Base-by-base conservation (phyloP, 2,113 vertebrate species). In the Notarius lentiginosus region DNA sequence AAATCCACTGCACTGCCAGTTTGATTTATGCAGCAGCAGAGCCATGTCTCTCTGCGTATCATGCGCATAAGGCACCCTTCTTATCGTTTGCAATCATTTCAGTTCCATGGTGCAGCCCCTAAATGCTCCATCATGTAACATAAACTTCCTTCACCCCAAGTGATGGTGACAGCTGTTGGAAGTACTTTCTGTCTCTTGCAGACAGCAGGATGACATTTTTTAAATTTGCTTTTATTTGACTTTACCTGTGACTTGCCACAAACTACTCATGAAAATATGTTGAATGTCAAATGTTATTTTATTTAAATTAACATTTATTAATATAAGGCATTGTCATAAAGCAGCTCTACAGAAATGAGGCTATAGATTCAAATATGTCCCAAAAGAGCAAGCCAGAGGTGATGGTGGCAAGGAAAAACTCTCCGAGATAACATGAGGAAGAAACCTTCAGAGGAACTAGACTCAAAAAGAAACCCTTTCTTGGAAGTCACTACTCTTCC, bases 11-110 rank as follows among this genome's bases (percentile, higher is more conserved):
- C 91, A 90, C 92, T 95, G 94, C 95, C 95, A 95, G 65, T 91
- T 93, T 95, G 94, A 95, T 95, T 95, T 94, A 95, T 95, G 94
- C 93, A 91, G 91, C 90, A 65, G 91, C 92, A 92, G 88, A 91
- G 89, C 91, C 82, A 89, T 89, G 92, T 93, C 92, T 93, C 90
- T 91, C 90, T 91, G 92, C 92, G 94, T 94, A 93, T 94, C 94
- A 94, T 90, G 88, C 89, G 89, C 91, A 92, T 93, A 93, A 91
- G 87, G 82, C 93, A 90, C 93, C 92, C 88, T 92, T 91, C 93
- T 94, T 93, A 94, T 95, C 93, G 94, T 92, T 91, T 91, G 90
- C 87, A 91, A 94, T 95, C 91, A 93, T 95, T 94, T 94, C 93
- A 91, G 73, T 85, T 90, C 89, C 93, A 89, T 93, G 92, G 92